Conservation (phyloP, 2,113 vertebrate genomes). For the Ophiodon elongatus region DNA sequence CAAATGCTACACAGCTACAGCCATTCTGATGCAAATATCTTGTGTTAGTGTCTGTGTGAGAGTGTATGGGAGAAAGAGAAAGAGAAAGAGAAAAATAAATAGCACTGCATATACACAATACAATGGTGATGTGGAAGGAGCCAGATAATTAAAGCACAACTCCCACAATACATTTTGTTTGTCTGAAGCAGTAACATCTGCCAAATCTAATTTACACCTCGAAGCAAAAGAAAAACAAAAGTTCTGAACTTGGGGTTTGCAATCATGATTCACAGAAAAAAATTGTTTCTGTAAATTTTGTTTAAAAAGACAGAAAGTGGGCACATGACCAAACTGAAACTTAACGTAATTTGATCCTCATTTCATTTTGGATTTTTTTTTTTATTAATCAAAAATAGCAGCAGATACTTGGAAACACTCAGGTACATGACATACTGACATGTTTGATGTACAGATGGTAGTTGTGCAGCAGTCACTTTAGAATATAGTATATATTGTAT, state of each 20-base stretch:
- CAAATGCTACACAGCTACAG: constrained; percentile 41
- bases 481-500: neutral
- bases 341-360: neutral
- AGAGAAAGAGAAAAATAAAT: constrained; percentile 1
- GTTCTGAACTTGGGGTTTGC: neutral
- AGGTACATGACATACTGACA: neutral
- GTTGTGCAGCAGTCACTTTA: neutral
- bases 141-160: neutral
- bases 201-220: neutral
- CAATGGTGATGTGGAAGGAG: neutral
- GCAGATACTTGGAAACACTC: neutral
- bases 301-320: neutral
- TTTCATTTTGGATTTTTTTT: neutral
- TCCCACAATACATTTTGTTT: neutral
- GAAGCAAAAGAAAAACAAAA: neutral
- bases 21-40: constrained; percentile 54
- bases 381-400: neutral
- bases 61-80: neutral
- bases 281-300: neutral
- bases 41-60: neutral
- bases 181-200: neutral
- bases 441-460: neutral
- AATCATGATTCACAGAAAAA: neutral
- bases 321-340: neutral
- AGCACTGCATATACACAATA: neutral